Conservation (phyloP, 2,888 invertebrate genomes). For the Pediacus dermestoides region DNA sequence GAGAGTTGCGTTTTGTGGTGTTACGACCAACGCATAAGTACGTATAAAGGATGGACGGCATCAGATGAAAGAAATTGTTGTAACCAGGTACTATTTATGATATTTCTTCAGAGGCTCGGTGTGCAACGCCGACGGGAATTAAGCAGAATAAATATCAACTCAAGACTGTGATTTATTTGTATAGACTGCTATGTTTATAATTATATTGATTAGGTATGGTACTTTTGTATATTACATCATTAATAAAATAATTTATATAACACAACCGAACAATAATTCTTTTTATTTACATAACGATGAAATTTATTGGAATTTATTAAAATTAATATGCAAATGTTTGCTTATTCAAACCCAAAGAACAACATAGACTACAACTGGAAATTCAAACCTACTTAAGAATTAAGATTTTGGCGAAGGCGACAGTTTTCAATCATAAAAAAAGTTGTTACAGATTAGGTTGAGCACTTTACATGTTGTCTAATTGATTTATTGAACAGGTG, state of each 20-base stretch:
- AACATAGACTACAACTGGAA: too few species aligned
- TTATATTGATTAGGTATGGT: slow-evolving; percentile 26
- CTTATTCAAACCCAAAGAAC: too few species aligned
- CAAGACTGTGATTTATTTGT: slow-evolving; percentile 28
- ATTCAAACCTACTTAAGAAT: too few species aligned
- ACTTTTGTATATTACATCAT: slow-evolving; percentile 27
- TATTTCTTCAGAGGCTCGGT: slow-evolving; percentile 10
- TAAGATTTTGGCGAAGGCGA: too few species aligned
- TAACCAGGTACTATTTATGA: slow-evolving; percentile 13
- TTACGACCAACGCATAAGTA: neutral
- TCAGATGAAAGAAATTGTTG: slow-evolving; percentile 4
- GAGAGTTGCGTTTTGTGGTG: neutral
- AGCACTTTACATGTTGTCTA: too few species aligned
- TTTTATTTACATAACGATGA: too few species aligned
- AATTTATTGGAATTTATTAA: too few species aligned
- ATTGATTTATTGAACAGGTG: too few species aligned
- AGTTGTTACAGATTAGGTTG: too few species aligned
- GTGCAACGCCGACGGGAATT: slow-evolving; percentile 17
- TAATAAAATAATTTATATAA: slow-evolving; percentile 20
- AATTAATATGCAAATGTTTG: too few species aligned
- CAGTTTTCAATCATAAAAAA: too few species aligned
- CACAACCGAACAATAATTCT: too few species aligned
- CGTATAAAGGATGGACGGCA: neutral
- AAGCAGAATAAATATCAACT: slow-evolving; percentile 19
- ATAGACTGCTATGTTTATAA: slow-evolving; percentile 24